These are phyloP conservation scores for Pangasianodon gigas DNA, from an alignment of 2,113 vertebrate genomes.

Conservation along the genomic window DNA sequence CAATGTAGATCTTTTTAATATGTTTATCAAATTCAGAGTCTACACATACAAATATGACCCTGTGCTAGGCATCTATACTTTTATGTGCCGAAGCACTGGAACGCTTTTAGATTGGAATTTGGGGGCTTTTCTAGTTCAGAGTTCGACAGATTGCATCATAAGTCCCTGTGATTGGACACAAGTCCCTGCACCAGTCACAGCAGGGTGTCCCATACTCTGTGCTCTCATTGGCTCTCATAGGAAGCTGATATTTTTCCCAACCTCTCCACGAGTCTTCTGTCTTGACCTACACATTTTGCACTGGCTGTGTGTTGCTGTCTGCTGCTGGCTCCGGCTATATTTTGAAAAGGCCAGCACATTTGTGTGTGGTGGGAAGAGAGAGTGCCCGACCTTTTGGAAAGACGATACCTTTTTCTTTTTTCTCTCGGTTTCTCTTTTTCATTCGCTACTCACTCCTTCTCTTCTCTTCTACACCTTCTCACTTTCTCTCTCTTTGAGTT, in stretches of 20 bases:
- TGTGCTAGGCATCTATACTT: neutral
- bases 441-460: neutral
- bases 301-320: neutral
- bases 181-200: no score
- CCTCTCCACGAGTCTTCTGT: neutral
- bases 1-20: neutral
- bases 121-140: neutral
- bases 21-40: neutral
- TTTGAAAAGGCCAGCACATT: conserved; percentile 59
- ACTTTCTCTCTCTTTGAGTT: conserved; percentile 7
- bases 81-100: neutral
- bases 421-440: conserved; percentile 19
- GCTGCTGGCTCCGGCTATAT: conserved; percentile 25
- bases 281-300: conserved; percentile 29
- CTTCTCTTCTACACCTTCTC: conserved; percentile 10
- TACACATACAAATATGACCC: neutral
- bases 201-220: neutral
- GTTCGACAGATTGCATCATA: neutral
- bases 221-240: neutral
- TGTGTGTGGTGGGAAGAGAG: conserved; percentile 31
- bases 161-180: neutral
- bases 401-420: conserved; percentile 47
- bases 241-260: conserved; percentile 23
- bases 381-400: conserved; percentile 59
- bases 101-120: neutral